Base-by-base conservation (phyloP, 2,113 vertebrate species). In the Daboia siamensis region DNA sequence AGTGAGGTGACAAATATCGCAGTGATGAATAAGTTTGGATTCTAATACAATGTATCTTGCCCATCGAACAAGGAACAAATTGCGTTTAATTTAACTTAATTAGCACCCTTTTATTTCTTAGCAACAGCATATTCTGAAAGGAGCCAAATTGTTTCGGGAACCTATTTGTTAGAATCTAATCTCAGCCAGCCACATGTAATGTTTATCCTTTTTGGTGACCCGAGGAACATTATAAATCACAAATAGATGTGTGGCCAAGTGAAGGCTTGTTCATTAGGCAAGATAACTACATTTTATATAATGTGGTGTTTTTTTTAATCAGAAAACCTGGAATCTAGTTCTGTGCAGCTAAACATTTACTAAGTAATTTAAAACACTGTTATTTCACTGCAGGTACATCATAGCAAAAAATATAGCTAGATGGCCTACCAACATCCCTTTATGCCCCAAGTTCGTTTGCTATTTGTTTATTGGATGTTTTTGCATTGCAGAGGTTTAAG, bases 311-410 rank as follows among this genome's bases (percentile, higher is more conserved):
- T 6, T 74, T 39, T 39, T 12, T 89, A 91, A 94, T 55, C 80
- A 44, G 89, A 24, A 90, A 46, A 89, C 46, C 56, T 90, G 69
- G 90, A 90, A 1, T 93, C 1, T 0, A 94, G 1, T 85, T 64
- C 54, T 4, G 93, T 39, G n/a, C 17, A 90, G 1, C 21, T 55
- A 95, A 94, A 94, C 87, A 91, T 93, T 94, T 93, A 1, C 7
- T 29, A 15, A 94, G 15, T 51, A 86, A 80, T 64, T 93, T 91
- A 29, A 95, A 95, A 93, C 48, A 0, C 61, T 93, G 93, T 90
- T 54, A 11, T 15, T 64, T 1, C 64, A 61, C 74, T 57, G 87
- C 85, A 21, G 20, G 24, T 88, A 0, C 86, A 91, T 86, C 69
- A 3, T 8, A 80, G n/a, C 69, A 39, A 80, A 39, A 80, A 39